Base-by-base conservation (phyloP, 2,888 invertebrate genomes). In the Nysson spinosus region DNA sequence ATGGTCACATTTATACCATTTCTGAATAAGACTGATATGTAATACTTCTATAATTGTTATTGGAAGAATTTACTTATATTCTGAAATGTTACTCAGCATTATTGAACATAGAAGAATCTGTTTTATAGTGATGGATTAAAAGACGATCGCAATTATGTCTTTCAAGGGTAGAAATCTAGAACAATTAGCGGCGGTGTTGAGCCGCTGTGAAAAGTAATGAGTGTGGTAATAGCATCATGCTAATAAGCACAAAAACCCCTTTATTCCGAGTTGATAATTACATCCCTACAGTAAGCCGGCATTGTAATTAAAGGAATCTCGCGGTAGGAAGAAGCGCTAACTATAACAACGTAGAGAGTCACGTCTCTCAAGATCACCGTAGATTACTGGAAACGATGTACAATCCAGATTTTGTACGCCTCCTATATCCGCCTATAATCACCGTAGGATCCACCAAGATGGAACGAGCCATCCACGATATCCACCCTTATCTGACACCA, bases 371-470 rank as follows among this genome's bases (percentile, higher is more conserved):
- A 66, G 65, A 66, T 71, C 30, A 30, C 20, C 20, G 6, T 14
- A 43, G 70, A 62, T 69, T 51, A 55, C 51, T 22, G 40, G 22
- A 24, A 54, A 66, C 66, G 57, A 61, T 51, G 34, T 37, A 37
- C 47, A 37, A 56, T 61, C 61, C 17, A 28, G 65, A 62, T 69
- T 61, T 57, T 43, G 50, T 40, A 51, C 42, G 34, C 12, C 32
- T 12, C 16, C n/a, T 30, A 20, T 17, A 37, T 19, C 26, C 30
- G 16, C 26, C n/a, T n/a, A 34, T 54, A 69, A 71, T 69, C 70
- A 32, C 11, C 42, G 11, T 17, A 39, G 40, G 54, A 69, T 68
- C 69, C 58, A 63, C 28, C 46, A 69, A 70, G 64, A 68, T 64
- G 58, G 66, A 67, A 43, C 60, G 69, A 40, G n/a, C n/a, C n/a